A percentile compares a stretch with the other conserved stretches of the same genome.
Evolutionary conservation across 2,113 vertebrate species (phyloP).

Genomic region (Acrocephalus kingi): DNA sequence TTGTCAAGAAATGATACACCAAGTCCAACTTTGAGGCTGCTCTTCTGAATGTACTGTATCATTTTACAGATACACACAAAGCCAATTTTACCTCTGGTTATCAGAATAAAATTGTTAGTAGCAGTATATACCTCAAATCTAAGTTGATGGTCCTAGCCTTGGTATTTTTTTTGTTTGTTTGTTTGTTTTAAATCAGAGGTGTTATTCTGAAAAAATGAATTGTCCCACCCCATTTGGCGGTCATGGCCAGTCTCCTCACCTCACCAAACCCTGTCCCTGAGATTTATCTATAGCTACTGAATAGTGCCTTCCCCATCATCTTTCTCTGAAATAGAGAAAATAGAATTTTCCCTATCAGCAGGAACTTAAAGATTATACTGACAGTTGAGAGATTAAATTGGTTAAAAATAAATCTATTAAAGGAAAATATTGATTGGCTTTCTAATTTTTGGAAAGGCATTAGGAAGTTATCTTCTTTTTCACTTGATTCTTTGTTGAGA

Average conservation of each 20-base stretch:
- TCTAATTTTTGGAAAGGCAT: neutral
- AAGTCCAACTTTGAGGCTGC: neutral
- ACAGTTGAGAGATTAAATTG: neutral
- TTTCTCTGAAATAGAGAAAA: neutral
- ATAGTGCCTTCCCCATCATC: neutral
- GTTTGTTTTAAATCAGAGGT: neutral
- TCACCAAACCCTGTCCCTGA: neutral
- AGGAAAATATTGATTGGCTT: neutral
- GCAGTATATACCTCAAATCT: neutral
- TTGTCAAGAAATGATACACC: neutral
- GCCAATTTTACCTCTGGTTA: neutral
- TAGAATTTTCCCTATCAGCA: neutral
- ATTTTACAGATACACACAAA: neutral
- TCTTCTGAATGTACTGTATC: fast-evolving
- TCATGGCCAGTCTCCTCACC: neutral
- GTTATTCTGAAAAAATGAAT: neutral
- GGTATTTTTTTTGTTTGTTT: neutral
- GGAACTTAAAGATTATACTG: neutral
- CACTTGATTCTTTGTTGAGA: neutral
- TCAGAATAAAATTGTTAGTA: neutral
- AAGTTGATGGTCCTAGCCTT: neutral
- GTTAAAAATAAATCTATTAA: neutral
- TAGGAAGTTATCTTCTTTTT: neutral
- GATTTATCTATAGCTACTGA: neutral
- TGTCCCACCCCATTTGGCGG: neutral